A percentile compares a stretch with the other conserved stretches of the same genome.
phyloP scores from a whole-genome alignment of 2,888 invertebrate genomes.

The Coelopa pilipes region DNA sequence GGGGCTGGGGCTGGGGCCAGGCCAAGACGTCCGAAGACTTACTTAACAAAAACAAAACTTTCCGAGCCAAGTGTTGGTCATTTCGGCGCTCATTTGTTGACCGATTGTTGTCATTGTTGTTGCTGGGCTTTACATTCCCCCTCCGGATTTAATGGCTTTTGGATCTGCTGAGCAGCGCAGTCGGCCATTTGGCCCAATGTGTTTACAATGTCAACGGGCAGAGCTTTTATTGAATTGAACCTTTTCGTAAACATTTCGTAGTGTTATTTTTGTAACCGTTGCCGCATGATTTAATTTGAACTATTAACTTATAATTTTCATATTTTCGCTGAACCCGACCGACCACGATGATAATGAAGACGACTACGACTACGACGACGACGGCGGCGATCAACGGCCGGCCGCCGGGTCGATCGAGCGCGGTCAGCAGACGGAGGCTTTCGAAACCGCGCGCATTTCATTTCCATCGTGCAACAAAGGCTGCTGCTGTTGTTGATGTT shows the following conservation, averaged over 20 bases:
- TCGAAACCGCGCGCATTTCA: no score
- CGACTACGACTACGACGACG: not conserved
- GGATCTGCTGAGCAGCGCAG: not conserved
- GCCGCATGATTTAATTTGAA: not conserved
- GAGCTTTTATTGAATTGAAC: constrained; percentile 12
- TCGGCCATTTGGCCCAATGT: constrained; percentile 1
- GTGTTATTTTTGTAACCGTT: not conserved
- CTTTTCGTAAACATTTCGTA: constrained; percentile 6
- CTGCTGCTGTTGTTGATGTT: no score
- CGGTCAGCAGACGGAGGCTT: no score
- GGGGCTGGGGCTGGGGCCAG: no score
- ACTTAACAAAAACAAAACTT: constrained; percentile 12
- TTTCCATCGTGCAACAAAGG: no score
- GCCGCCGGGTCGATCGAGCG: no score
- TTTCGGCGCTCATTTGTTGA: constrained; percentile 5
- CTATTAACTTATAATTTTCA: constrained; percentile 2
- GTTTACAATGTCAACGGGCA: constrained; percentile 9
- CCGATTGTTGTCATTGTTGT: not conserved
- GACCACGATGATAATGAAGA: not conserved
- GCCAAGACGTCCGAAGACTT: not conserved
- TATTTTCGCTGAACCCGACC: not conserved
- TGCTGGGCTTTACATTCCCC: not conserved
- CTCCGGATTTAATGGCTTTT: constrained; percentile 9
- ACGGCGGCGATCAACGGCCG: not conserved
- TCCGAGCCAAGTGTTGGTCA: not conserved